Evolutionary conservation across 1,140 invertebrate genomes (phyloP), one percentile per base, ranked within the genome.

Genomic region (Tetramorium alpestre): DNA sequence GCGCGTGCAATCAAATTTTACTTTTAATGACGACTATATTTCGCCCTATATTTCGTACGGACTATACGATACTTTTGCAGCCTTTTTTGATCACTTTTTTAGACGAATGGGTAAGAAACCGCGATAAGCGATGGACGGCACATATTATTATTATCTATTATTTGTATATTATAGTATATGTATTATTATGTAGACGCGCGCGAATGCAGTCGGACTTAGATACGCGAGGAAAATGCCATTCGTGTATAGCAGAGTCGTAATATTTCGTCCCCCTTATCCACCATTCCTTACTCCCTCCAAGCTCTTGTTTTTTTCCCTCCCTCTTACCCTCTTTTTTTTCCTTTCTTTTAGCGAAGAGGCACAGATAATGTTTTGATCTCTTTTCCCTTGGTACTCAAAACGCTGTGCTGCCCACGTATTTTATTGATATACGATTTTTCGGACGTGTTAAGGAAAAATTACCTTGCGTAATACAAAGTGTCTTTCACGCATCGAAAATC

Each of bases 401-500:
- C 89, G 47, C 60, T 90, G 82, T 90, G 81, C 89, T 88, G 86
- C 81, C 80, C 89, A 73, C 69, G 72, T 90, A 78, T 88, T 89
- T 82, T 67, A 89, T 62, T 76, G 80, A 76, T 87, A 87, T 65
- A 67, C 88, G 78, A 88, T 88, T 88, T 85, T 85, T 90, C 86
- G 88, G 47, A 86, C 67, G 86, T 82, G 86, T 72, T 73, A 88
- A 81, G 77, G 62, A 77, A 54, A 85, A 80, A 85, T 90, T 91
- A 85, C 89, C 89, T 88, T 88, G 76, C 77, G 82, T 88, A 87
- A 92, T 94, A 93, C 92, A 92, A 93, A 93, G 93, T 94, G 92
- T 94, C 91, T 93, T 94, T 94, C 91, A 93, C 90, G 91, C 93
- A 94, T 94, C 92, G 93, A 94, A 84, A 92, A 92, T 89, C 89